Conservation (phyloP, 2,113 vertebrate genomes). For the Toxotes chatareus region DNA sequence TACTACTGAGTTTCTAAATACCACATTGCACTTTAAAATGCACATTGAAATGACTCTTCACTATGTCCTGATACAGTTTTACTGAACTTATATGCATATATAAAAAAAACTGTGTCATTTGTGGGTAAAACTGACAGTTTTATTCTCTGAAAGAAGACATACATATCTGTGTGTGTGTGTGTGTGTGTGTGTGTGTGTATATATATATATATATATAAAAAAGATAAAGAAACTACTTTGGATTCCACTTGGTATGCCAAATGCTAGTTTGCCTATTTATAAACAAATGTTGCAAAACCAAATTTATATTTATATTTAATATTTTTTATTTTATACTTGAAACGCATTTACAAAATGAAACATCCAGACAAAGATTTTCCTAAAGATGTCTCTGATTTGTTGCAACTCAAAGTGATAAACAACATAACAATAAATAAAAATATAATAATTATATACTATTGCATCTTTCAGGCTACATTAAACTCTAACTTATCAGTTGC, state of each 20-base stretch:
- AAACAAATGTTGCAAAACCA: not conserved
- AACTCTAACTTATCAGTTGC: constrained; percentile 2
- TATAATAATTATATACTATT: not conserved
- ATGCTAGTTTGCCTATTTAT: not conserved
- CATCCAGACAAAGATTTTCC: not conserved
- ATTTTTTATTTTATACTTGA: not conserved
- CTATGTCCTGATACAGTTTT: not conserved
- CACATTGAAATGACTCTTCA: not conserved
- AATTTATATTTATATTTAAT: no score
- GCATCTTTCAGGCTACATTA: not conserved
- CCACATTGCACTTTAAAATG: not conserved
- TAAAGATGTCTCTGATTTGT: not conserved
- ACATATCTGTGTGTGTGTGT: no score
- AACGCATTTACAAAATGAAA: not conserved
- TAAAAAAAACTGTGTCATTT: not conserved
- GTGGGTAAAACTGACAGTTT: not conserved
- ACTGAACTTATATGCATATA: not conserved
- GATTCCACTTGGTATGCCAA: not conserved
- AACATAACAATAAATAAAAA: not conserved
- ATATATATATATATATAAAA: no score
- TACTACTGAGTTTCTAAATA: not conserved
- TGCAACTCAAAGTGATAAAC: not conserved
- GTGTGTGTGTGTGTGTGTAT: no score
- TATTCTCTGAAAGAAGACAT: not conserved
- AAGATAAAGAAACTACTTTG: not conserved